phyloP scores from a whole-genome alignment of 2,113 vertebrate species.

The Prietella phreatophila region DNA sequence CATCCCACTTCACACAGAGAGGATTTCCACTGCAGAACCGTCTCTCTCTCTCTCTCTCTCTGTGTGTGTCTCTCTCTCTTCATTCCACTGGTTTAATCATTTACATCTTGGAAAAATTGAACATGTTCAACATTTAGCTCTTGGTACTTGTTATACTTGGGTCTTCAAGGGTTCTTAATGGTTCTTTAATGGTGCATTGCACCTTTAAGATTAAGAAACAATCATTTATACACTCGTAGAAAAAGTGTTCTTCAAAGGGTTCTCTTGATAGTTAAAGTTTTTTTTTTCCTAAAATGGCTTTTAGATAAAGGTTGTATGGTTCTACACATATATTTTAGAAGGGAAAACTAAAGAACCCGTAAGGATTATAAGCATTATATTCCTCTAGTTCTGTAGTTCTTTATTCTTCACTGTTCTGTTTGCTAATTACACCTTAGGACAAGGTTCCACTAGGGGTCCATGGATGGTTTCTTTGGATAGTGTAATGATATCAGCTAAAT shows the following conservation, averaged over 20 bases:
- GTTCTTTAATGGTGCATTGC: neutral
- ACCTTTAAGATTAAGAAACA: neutral
- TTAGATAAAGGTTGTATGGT: neutral
- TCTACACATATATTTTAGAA: neutral
- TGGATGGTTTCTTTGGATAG: neutral
- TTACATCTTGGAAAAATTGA: neutral
- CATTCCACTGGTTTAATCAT: neutral
- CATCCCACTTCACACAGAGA: slow-evolving; percentile 23
- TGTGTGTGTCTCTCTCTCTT: neutral
- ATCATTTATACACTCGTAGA: neutral
- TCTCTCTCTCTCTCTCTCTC: neutral
- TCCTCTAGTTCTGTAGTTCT: no score
- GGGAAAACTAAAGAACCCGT: neutral
- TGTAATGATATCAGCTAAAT: neutral
- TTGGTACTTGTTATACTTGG: neutral
- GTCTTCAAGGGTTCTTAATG: neutral
- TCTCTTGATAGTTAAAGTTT: neutral
- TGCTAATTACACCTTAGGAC: neutral
- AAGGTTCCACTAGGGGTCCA: neutral
- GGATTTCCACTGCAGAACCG: neutral
- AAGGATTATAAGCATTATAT: neutral
- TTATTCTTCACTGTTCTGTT: neutral
- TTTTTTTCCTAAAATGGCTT: no score
- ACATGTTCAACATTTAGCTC: neutral
- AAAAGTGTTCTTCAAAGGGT: neutral